Evolutionary conservation across 2,113 vertebrate genomes (phyloP), one percentile per base, ranked within the genome.

Genomic region (Trachemys scripta): DNA sequence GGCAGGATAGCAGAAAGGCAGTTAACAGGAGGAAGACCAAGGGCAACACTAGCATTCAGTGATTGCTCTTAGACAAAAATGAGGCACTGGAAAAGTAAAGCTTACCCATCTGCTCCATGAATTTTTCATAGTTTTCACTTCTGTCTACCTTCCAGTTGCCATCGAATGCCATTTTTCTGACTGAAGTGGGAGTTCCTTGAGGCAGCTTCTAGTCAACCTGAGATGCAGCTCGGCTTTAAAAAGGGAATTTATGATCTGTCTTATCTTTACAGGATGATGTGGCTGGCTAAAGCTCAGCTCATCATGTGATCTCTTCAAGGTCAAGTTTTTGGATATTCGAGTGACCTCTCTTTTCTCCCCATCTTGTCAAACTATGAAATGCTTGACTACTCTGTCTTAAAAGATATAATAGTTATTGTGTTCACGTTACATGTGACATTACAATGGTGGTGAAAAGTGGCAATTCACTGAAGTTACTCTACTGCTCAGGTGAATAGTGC

Each of bases 71-170:
- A 47, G 56, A 51, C 25, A 65, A 31, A 10, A 27, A 86, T 80
- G 69, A 83, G 17, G 17, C 16, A 59, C 8, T 91, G 53, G 42
- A 96, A 89, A 89, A 56, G 10, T 25, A 47, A 89, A 50, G 92
- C 99, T 99, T 98, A 99, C 99, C 99, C 99, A 99, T 98, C 14
- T 97, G 57, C 89, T 99, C 99, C 99, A 99, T 99, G 97, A 99
- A 99, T 94, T 99, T 99, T 56, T 99, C 99, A 78, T 99, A 99
- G 98, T 99, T 99, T 42, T 99, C 99, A 57, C 24, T 99, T 72
- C 90, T 98, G 83, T 99, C 98, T 3, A 98, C 82, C 95, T 99
- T 99, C 99, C 99, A 99, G 31, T 96, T 98, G 24, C 99, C 99
- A 0, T 99, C 95, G 47, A 99, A 99, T 1, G 99, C 92, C 99